Evolutionary conservation across 2,797 vertebrate species (phyloP).

Genomic region (Micromesistius poutassou): DNA sequence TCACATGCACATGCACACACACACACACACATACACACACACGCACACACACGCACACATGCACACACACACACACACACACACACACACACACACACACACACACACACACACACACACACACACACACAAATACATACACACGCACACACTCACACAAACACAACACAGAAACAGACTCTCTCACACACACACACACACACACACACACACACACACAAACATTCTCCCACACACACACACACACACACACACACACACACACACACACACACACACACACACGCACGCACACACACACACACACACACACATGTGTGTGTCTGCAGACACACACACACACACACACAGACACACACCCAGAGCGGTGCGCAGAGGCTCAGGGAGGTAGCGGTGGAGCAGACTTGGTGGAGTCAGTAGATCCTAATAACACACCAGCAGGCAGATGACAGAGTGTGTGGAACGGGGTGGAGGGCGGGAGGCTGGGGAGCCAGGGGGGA

Average conservation of each 20-base stretch:
- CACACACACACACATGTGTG: conserved; percentile 20
- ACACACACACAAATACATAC: too few species aligned
- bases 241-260: too few species aligned
- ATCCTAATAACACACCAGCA: conserved; percentile 81
- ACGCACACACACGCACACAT: background rate
- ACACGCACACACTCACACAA: background rate
- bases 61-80: too few species aligned
- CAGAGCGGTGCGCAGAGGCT: conserved; percentile 70
- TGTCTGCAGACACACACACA: conserved; percentile 22
- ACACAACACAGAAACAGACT: too few species aligned
- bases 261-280: background rate
- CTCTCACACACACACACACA: background rate
- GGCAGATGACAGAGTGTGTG: conserved; percentile 59
- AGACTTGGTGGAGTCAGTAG: conserved; percentile 84
- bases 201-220: too few species aligned
- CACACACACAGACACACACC: conserved; percentile 24
- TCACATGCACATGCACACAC: background rate
- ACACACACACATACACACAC: conserved; percentile 10
- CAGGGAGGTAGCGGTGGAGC: conserved; percentile 74
- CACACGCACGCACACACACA: conserved; percentile 10
- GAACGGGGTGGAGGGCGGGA: background rate
- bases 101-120: too few species aligned
- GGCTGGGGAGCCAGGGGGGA: background rate
- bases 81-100: too few species aligned
- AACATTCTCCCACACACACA: too few species aligned